Evolutionary conservation across 37 sponge, comb jelly and placozoan genomes (phyloP), one percentile per base, ranked within the genome.

Genomic region (Diacarnus erythraeanus): DNA sequence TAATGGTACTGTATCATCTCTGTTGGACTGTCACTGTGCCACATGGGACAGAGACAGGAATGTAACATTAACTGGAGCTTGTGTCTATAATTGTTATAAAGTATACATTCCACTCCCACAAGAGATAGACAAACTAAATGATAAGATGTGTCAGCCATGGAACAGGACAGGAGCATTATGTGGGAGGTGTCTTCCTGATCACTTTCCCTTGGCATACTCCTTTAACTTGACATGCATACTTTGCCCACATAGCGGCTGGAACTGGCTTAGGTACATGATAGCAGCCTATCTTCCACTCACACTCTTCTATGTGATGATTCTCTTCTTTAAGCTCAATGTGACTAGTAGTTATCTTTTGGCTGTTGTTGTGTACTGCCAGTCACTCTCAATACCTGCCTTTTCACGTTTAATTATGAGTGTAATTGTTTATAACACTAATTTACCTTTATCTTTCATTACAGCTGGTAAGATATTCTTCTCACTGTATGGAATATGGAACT

Each of bases 301-400:
- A 25, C 17, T 79, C 0, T 79, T 79, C 38, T 79, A 68, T 35
- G 15, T 79, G 22, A 47, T 79, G 21, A 27, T 79, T 34, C 54
- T 79, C 4, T 68, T 42, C 38, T 79, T 66, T 20, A 44, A 44
- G 9, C 37, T 79, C 57, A 79, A 51, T 51, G 54, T 43, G 2
- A 71, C 73, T 4, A 60, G 65, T 41, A 76, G 85, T 22, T 88
- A 85, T 42, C 79, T 88, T 3, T 69, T 77, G 64, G 51, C 86
- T 27, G 88, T 78, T 73, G 80, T 88, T 3, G 9, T 85, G 23
- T 92, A 80, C 68, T 61, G 81, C 2, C 93, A 92, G 37, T 40
- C 64, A 20, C 57, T 84, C 34, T 23, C 78, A 10, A 76, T 27
- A 51, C 76, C 72, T 30, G 65, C 51, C 2, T 18, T 71, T 54